Percentiles rank a stretch among this genome's conserved stretches.
Conservation (phyloP, 2,113 vertebrate genomes). For the Pelecanoides urinatrix region DNA sequence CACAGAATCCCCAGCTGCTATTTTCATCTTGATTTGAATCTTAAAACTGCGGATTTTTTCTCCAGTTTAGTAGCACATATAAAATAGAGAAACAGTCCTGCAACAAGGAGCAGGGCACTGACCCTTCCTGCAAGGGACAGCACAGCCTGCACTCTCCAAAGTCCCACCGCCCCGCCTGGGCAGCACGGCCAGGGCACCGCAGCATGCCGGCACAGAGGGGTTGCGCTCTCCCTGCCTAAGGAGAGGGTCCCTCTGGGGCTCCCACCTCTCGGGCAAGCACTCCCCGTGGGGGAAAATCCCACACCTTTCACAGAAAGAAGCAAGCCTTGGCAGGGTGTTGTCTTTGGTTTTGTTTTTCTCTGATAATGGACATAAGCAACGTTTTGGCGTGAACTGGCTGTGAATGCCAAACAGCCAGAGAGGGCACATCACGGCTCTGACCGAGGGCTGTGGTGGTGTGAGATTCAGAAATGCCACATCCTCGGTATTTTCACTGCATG, state of each 20-base stretch:
- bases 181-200: neutral
- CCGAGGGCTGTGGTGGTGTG: rapidly evolving
- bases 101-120: neutral
- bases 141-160: neutral
- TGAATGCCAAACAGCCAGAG: neutral
- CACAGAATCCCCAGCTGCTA: neutral
- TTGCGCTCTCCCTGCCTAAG: rapidly evolving
- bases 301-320: neutral
- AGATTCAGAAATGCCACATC: neutral
- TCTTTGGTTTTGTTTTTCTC: neutral
- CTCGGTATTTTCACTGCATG: neutral
- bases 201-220: rapidly evolving
- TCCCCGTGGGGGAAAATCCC: rapidly evolving
- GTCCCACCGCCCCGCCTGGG: rapidly evolving
- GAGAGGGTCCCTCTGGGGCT: neutral
- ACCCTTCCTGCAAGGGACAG: neutral
- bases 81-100: neutral
- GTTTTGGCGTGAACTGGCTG: neutral
- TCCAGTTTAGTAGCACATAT: neutral
- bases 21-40: neutral
- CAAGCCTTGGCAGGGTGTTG: neutral
- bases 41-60: neutral
- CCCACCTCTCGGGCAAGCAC: neutral
- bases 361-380: rapidly evolving
- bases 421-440: neutral